These are phyloP conservation scores for Plecotus auritus DNA, from an alignment of 2,113 vertebrate genomes.

Conservation along the genomic window DNA sequence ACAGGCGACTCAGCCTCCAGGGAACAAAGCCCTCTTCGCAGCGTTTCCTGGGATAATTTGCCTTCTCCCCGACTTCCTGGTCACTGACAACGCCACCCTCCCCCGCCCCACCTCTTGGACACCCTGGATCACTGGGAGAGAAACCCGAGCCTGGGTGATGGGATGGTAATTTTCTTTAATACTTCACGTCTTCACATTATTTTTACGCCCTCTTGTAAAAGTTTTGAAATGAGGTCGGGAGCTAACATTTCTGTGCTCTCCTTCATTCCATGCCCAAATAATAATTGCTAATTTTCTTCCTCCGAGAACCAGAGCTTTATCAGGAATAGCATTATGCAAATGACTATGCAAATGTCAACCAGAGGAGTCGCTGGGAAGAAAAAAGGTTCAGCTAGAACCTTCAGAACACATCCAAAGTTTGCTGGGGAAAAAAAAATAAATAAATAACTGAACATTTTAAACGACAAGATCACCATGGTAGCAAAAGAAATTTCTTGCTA, in stretches of 20 bases:
- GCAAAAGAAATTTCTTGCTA: conserved; percentile 53
- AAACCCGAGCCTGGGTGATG: background rate
- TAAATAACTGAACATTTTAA: conserved; percentile 35
- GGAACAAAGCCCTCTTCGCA: conserved; percentile 49
- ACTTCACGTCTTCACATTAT: conserved; percentile 46
- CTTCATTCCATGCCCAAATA: conserved; percentile 69
- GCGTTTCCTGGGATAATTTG: conserved; percentile 30
- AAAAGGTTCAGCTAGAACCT: conserved; percentile 59
- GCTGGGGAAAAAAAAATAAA: background rate
- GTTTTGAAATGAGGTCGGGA: conserved; percentile 53
- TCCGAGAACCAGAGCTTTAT: conserved; percentile 72
- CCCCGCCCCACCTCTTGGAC: background rate
- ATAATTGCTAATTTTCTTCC: conserved; percentile 78
- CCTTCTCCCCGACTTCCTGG: conserved; percentile 20
- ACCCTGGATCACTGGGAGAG: conserved; percentile 5
- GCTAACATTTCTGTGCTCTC: conserved; percentile 60
- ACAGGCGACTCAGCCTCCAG: background rate
- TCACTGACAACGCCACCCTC: conserved; percentile 5
- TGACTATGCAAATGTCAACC: conserved; percentile 69
- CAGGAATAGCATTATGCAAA: conserved; percentile 76
- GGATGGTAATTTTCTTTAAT: conserved; percentile 45
- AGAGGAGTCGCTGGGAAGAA: conserved; percentile 32
- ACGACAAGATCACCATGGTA: conserved; percentile 47
- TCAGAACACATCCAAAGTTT: conserved; percentile 59
- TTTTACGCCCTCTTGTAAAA: conserved; percentile 63